phyloP scores from a whole-genome alignment of 1,140 invertebrate species.

The Hycleus cichorii region DNA sequence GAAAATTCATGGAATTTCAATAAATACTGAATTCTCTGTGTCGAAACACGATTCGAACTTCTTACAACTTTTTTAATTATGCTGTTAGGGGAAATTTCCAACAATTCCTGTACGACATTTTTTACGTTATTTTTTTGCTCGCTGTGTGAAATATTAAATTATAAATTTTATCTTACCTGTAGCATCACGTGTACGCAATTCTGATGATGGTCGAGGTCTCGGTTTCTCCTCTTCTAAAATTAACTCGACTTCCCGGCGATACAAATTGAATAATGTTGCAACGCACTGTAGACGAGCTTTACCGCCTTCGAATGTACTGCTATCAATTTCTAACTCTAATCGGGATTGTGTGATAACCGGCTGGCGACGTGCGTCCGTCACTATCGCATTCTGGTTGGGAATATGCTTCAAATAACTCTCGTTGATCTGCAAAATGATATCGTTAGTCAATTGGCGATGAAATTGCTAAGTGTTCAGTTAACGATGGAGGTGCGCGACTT shows the following conservation, averaged over 20 bases:
- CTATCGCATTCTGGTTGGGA: slow-evolving; percentile 5
- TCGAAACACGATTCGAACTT: too few relatives aligned
- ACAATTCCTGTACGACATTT: background rate
- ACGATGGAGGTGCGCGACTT: background rate
- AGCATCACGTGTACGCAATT: slow-evolving; percentile 24
- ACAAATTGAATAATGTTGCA: slow-evolving; percentile 26
- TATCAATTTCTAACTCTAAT: slow-evolving; percentile 27
- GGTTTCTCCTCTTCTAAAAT: slow-evolving; percentile 28
- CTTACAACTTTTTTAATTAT: too few relatives aligned
- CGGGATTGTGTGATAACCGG: slow-evolving; percentile 23
- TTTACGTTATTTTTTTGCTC: background rate
- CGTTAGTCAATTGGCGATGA: too few relatives aligned
- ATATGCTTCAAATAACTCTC: slow-evolving; percentile 6
- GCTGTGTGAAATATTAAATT: too few relatives aligned
- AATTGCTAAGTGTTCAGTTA: too few relatives aligned
- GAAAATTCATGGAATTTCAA: too few relatives aligned
- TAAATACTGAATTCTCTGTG: too few relatives aligned
- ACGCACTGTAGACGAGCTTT: slow-evolving; percentile 25
- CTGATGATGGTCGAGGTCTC: slow-evolving; percentile 28
- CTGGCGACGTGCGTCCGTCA: slow-evolving; percentile 15
- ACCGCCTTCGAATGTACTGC: slow-evolving; percentile 21
- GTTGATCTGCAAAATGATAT: slow-evolving; percentile 3
- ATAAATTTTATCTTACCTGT: slow-evolving; percentile 2
- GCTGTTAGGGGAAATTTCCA: background rate
- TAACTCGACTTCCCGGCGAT: slow-evolving; percentile 20